Conservation (phyloP, 2,113 vertebrate species). For the Todiramphus chloris region DNA sequence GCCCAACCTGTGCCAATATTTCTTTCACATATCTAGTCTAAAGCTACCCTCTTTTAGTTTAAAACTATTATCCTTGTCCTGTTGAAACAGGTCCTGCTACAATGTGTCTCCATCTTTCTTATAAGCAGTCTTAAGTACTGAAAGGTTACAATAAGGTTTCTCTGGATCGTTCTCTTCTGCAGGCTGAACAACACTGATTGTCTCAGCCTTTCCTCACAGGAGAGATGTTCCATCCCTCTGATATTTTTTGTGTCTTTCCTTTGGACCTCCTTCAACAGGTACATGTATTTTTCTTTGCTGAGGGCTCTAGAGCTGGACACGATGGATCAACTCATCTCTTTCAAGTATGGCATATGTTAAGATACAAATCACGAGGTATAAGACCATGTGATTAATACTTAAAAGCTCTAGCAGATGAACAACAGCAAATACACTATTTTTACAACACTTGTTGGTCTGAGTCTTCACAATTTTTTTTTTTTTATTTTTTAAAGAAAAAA, state of each 20-base stretch:
- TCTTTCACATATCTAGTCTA: not conserved
- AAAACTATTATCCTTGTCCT: not conserved
- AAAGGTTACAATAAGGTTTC: not conserved
- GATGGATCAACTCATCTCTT: not conserved
- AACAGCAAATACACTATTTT: not conserved
- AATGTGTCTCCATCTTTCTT: not conserved
- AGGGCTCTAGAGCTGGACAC: not conserved
- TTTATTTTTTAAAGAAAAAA: not conserved
- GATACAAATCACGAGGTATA: not conserved
- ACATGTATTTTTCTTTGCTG: not conserved
- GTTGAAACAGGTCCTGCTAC: not conserved
- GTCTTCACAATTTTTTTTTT: not conserved
- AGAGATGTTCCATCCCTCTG: not conserved
- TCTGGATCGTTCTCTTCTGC: fast-evolving
- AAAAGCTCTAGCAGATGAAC: not conserved
- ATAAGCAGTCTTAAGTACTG: not conserved
- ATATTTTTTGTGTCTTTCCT: not conserved
- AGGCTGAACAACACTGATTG: not conserved
- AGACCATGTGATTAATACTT: not conserved
- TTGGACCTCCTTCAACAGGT: not conserved
- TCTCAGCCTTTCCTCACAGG: not conserved
- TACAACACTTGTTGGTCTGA: not conserved
- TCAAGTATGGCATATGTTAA: not conserved
- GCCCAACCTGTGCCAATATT: fast-evolving
- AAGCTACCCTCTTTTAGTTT: not conserved